phyloP scores from a whole-genome alignment of 2,797 vertebrate genomes.

The Crax fasciolata region DNA sequence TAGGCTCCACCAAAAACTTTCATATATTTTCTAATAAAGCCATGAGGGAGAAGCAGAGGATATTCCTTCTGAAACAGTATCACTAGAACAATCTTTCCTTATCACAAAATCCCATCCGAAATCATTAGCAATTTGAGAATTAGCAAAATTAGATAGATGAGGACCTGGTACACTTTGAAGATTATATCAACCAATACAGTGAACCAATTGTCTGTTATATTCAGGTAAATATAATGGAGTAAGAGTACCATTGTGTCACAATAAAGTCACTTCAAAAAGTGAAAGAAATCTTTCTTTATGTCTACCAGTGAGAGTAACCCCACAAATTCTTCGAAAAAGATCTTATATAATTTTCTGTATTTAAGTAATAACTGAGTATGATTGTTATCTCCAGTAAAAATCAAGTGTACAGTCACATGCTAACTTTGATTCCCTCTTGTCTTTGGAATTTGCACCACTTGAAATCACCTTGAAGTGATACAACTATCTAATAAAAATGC shows the following conservation, averaged over 20 bases:
- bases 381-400: background rate
- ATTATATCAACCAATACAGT: background rate
- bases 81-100: background rate
- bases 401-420: background rate
- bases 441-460: background rate
- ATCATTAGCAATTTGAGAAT: too few relatives aligned
- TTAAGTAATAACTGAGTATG: background rate
- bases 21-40: background rate
- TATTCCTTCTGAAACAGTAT: background rate
- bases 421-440: background rate
- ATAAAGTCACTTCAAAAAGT: background rate
- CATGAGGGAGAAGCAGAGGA: background rate
- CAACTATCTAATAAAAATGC: background rate
- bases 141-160: too few relatives aligned
- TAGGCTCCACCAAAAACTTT: background rate
- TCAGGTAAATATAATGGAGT: background rate
- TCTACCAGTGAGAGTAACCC: background rate
- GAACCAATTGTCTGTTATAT: too few relatives aligned
- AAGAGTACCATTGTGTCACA: background rate
- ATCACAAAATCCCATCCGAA: background rate
- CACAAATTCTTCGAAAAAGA: background rate
- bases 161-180: background rate
- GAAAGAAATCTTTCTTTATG: background rate
- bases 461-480: background rate
- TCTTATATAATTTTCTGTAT: background rate